Evolutionary conservation across 64 coral and sea anemone species (phyloP).

Genomic region (Pachyseris speciosa): DNA sequence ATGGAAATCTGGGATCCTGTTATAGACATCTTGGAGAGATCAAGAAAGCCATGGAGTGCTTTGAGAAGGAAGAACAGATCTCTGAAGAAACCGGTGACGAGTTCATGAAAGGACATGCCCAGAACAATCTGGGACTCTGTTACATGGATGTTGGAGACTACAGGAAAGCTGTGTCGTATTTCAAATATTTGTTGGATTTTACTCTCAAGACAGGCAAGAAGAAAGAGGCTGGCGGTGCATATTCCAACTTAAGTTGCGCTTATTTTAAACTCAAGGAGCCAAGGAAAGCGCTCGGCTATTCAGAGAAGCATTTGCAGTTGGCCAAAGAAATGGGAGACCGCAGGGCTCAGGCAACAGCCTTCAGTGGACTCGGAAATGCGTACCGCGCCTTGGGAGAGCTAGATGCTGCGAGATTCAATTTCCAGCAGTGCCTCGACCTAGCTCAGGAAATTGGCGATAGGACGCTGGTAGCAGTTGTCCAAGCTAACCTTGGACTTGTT

Average conservation of each 20-base stretch:
- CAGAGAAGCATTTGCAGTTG: not conserved
- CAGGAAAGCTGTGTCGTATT: not conserved
- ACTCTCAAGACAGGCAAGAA: not conserved
- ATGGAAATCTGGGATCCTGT: not conserved
- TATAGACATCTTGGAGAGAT: not conserved
- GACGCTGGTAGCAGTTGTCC: not conserved
- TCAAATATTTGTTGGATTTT: not conserved
- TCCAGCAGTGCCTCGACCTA: not conserved
- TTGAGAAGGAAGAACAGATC: not conserved
- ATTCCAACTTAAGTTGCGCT: not conserved
- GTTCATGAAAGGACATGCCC: not conserved
- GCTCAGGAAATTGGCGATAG: not conserved
- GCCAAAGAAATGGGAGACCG: slow-evolving; percentile 8
- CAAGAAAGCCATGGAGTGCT: slow-evolving; percentile 2
- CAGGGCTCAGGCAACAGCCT: not conserved
- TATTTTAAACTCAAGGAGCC: not conserved
- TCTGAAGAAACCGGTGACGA: not conserved
- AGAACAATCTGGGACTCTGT: not conserved
- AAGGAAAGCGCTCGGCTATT: not conserved
- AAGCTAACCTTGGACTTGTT: not conserved
- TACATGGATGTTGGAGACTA: slow-evolving; percentile 10
- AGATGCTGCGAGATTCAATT: not conserved
- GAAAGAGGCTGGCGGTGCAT: not conserved
- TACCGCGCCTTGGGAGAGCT: not conserved
- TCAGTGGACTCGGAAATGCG: not conserved